Base-by-base conservation (phyloP, 2,113 vertebrate species). In the Bostrychus sinensis region DNA sequence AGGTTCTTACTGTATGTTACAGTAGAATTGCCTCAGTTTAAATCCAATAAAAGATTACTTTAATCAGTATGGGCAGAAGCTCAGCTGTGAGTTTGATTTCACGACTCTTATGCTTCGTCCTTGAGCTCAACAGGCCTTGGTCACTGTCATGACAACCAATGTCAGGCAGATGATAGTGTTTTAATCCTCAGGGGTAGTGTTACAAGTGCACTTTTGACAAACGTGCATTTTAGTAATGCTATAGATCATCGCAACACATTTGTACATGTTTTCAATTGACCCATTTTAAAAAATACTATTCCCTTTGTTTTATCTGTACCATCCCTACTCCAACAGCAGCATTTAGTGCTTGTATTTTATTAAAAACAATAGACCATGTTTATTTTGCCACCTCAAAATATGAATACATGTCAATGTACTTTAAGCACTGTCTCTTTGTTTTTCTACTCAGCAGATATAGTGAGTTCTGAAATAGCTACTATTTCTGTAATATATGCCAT, bases 111-210 rank as follows among this genome's bases (percentile, higher is more conserved):
- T 2, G 14, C 8, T 48, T 75, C 14, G 56, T 64, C 67, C 64
- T 77, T 72, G 34, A 72, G 60, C 58, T 71, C 50, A 14, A 72
- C 20, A 1, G 42, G 59, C n/a, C 25, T 36, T 17, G 45, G 59
- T 39, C 26, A 28, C 50, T 72, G 73, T 64, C 77, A 75, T 80
- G 80, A 62, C 74, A 62, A 80, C 83, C 65, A 65, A 63, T 77
- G 77, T 70, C n/a, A 19, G 28, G 32, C 53, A 16, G 70, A 61
- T 62, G 72, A 70, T 22, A 3, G 55, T 36, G 53, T 64, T 61
- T 65, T 64, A 50, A 5, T 56, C 45, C 58, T 67, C 28, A 10
- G 13, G 16, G 25, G 30, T 11, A 13, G 17, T 45, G 9, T 36
- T 4, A 14, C 45, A 3, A 0, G 48, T n/a, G 13, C 46, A 13